A percentile compares a stretch with the other conserved stretches of the same genome.
These are phyloP conservation scores for Teleopsis dalmanni DNA, from an alignment of 1,140 invertebrate genomes.

Conservation along the genomic window DNA sequence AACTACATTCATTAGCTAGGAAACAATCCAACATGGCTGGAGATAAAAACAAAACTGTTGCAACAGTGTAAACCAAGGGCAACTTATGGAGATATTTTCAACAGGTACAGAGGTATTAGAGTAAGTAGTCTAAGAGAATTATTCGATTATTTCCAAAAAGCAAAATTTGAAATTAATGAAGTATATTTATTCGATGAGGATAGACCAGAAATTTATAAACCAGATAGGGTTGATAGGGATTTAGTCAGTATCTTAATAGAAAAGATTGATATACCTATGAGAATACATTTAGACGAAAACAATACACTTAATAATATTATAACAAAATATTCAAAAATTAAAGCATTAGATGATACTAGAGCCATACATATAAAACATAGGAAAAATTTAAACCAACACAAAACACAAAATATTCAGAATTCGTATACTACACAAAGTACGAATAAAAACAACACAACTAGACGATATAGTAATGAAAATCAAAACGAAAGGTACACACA, in stretches of 20 bases:
- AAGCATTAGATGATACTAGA: background rate
- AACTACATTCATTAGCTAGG: too few relatives aligned
- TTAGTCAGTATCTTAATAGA: background rate
- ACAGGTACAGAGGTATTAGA: background rate
- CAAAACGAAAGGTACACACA: background rate
- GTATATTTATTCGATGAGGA: background rate
- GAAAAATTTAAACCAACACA: too few relatives aligned
- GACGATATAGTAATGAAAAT: too few relatives aligned
- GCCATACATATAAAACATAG: too few relatives aligned
- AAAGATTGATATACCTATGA: background rate
- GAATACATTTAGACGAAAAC: background rate
- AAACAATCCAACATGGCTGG: too few relatives aligned
- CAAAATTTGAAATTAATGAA: background rate
- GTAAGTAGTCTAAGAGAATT: background rate
- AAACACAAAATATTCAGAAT: too few relatives aligned
- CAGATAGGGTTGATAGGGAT: background rate
- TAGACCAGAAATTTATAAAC: background rate
- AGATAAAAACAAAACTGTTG: too few relatives aligned
- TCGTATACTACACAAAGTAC: too few relatives aligned
- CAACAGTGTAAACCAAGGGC: too few relatives aligned
- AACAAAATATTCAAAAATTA: conserved; percentile 1
- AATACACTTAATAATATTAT: background rate
- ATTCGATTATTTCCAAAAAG: background rate
- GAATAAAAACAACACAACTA: too few relatives aligned
- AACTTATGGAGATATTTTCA: background rate